A percentile compares a stretch with the other conserved stretches of the same genome.
Evolutionary conservation across 2,113 vertebrate genomes (phyloP).

Genomic region (Istiophorus platypterus): DNA sequence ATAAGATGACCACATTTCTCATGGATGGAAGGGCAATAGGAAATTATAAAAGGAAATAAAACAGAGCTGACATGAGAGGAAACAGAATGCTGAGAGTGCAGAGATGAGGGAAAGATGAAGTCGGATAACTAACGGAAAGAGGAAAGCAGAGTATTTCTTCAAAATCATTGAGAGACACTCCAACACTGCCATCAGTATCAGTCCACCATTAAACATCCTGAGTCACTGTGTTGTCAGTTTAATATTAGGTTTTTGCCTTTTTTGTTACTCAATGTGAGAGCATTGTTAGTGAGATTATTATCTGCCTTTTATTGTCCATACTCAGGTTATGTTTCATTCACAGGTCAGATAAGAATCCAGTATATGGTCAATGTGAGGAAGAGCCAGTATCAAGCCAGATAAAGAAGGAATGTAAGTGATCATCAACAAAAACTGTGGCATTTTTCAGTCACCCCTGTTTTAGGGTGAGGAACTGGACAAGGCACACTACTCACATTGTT

Average conservation of each 20-base stretch:
- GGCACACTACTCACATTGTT: slow-evolving; percentile 81
- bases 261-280: neutral
- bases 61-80: too few species aligned
- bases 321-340: slow-evolving; percentile 15
- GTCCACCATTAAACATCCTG: neutral
- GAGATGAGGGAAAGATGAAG: too few species aligned
- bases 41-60: neutral
- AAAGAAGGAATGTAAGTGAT: slow-evolving; percentile 58
- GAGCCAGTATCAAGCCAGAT: slow-evolving; percentile 66
- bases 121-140: too few species aligned
- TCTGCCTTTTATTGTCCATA: slow-evolving; percentile 50
- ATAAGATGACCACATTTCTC: too few species aligned
- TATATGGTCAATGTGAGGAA: slow-evolving; percentile 41
- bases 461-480: slow-evolving; percentile 12
- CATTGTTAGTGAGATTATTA: slow-evolving; percentile 33
- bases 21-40: neutral
- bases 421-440: slow-evolving; percentile 26
- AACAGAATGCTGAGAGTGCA: too few species aligned
- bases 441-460: slow-evolving; percentile 40
- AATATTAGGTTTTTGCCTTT: neutral
- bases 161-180: neutral
- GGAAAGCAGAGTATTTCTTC: neutral
- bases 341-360: slow-evolving; percentile 60
- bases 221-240: too few species aligned
- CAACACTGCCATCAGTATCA: neutral